Percentiles rank a stretch among this genome's conserved stretches.
These are phyloP conservation scores for Endotricha flammealis DNA, from an alignment of 2,888 invertebrate species.

Conservation along the genomic window DNA sequence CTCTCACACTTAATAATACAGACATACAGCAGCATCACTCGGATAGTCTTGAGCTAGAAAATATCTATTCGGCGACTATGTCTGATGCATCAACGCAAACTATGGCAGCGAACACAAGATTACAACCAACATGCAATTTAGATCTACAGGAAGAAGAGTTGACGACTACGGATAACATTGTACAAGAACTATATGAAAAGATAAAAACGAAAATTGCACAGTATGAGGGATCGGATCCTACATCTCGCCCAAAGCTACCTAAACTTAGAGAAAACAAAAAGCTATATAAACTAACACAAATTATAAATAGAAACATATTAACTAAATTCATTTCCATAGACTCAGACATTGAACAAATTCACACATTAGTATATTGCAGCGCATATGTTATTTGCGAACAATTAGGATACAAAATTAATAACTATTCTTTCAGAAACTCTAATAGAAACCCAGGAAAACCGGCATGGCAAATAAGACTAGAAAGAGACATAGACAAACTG, in stretches of 20 bases:
- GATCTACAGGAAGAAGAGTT: not conserved
- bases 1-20: no score
- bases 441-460: no score
- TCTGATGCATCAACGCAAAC: not conserved
- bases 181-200: not conserved
- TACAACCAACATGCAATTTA: not conserved
- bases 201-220: not conserved
- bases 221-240: not conserved
- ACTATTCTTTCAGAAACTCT: no score
- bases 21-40: no score
- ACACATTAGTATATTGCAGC: not conserved
- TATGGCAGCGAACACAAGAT: not conserved
- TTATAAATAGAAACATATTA: not conserved
- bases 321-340: not conserved
- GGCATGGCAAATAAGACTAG: no score
- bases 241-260: not conserved
- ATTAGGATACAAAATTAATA: constrained; percentile 1
- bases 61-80: no score
- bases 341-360: not conserved
- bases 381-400: not conserved
- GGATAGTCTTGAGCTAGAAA: no score
- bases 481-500: no score
- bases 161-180: not conserved
- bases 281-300: not conserved
- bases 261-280: not conserved